Base-by-base conservation (phyloP, 2,113 vertebrate genomes). In the Loxodonta africana region DNA sequence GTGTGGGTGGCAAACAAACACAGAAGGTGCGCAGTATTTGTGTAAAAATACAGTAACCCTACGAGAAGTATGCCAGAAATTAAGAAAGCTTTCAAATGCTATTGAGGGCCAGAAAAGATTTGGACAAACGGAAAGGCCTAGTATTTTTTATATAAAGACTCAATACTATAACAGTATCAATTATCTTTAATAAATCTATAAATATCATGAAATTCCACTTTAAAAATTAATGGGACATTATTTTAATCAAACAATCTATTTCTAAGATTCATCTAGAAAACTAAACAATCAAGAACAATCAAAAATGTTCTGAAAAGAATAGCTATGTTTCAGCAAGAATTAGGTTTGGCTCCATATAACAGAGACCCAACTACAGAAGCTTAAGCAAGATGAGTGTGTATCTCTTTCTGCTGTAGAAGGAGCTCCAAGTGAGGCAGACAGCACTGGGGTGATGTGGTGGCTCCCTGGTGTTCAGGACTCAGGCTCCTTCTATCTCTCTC, bases 401-500 rank as follows among this genome's bases (percentile, higher is more conserved):
- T n/a, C 23, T 85, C 25, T 53, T 17, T 37, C 6, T 30, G 9
- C n/a, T 33, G 23, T n/a, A 0, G 81, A 48, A 20, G 78, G 48
- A 23, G 30, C 7, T 21, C 73, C 2, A 5, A 12, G 62, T 2
- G 44, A 57, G 60, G 83, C 4, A 4, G n/a, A 51, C 53, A 18
- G 67, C 69, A 10, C 51, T 0, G 14, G 6, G 48, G 25, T 9
- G 33, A n/a, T 4, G 20, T 2, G 21, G 41, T 1, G 15, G 30
- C 21, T 6, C 25, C 2, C 0, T 0, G 8, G 17, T 41, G 2
- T 8, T 25, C 37, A 10, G 41, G 77, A 23, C 48, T 46, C 2
- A 15, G 23, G 30, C 14, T 12, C 44, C 46, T 37, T 37, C 37
- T 37, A 37, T 37, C 37, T 37, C 33, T 26, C 74, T 17, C 0